A percentile compares a stretch with the other conserved stretches of the same genome.
Evolutionary conservation across 2,797 vertebrate species (phyloP).

Genomic region (Scyliorhinus canicula): DNA sequence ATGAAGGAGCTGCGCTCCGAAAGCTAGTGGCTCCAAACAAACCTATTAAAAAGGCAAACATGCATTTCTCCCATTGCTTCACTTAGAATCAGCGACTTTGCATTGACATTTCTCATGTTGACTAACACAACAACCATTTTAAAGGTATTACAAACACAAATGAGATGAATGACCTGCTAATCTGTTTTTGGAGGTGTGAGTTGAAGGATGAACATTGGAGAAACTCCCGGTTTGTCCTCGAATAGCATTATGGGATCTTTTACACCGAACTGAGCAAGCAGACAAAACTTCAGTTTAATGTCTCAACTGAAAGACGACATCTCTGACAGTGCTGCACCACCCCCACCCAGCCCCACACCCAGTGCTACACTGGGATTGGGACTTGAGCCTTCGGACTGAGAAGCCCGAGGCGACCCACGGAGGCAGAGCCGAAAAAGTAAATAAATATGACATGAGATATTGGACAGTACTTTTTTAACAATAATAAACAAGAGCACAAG

Average conservation of each 20-base stretch:
- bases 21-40: too few relatives aligned
- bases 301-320: background rate
- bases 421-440: too few relatives aligned
- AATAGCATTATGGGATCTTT: background rate
- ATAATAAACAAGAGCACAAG: background rate
- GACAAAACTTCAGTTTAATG: background rate
- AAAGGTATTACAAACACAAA: background rate
- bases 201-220: background rate
- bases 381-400: too few relatives aligned
- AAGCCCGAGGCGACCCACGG: too few relatives aligned
- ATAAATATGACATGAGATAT: too few relatives aligned
- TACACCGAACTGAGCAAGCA: background rate
- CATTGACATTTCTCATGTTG: background rate
- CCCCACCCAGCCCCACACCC: background rate
- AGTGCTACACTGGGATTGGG: background rate
- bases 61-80: background rate
- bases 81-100: background rate
- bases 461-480: background rate
- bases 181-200: background rate
- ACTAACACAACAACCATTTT: background rate
- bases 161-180: background rate
- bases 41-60: background rate
- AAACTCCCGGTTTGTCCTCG: background rate
- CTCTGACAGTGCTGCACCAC: background rate
- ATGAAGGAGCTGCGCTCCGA: too few relatives aligned